phyloP scores from a whole-genome alignment of 2,888 invertebrate genomes.

The Emmelina monodactyla region DNA sequence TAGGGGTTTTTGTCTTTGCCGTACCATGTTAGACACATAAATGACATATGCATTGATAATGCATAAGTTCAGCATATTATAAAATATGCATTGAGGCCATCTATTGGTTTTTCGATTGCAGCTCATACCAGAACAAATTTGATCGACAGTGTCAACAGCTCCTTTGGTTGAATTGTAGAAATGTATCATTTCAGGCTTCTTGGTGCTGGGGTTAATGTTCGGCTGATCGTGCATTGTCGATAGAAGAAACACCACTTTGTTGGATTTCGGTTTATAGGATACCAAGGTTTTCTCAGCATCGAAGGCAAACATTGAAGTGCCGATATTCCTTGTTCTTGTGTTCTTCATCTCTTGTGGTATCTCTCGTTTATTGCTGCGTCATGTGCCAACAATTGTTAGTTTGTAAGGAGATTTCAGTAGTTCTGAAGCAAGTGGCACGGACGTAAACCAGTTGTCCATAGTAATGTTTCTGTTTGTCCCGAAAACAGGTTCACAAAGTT shows the following conservation, averaged over 20 bases:
- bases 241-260: slow-evolving; percentile 13
- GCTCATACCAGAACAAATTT: slow-evolving; percentile 13
- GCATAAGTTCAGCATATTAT: slow-evolving; percentile 14
- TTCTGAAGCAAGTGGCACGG: no score
- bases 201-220: slow-evolving; percentile 6
- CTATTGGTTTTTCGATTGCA: slow-evolving; percentile 11
- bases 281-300: slow-evolving; percentile 10
- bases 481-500: no score
- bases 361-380: no score
- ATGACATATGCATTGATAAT: slow-evolving; percentile 14
- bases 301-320: slow-evolving; percentile 11
- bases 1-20: slow-evolving; percentile 7
- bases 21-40: slow-evolving; percentile 6
- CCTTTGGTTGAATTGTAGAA: no score
- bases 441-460: no score
- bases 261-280: slow-evolving; percentile 13
- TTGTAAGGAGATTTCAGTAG: no score
- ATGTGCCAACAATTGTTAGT: no score
- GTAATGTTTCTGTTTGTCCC: no score
- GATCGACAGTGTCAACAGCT: no score
- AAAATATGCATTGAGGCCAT: slow-evolving; percentile 14
- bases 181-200: no score
- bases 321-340: no score
- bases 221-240: slow-evolving; percentile 12
- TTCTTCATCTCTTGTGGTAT: no score